Evolutionary conservation across 2,797 vertebrate species (phyloP).

Genomic region (Lepus oiostolus): DNA sequence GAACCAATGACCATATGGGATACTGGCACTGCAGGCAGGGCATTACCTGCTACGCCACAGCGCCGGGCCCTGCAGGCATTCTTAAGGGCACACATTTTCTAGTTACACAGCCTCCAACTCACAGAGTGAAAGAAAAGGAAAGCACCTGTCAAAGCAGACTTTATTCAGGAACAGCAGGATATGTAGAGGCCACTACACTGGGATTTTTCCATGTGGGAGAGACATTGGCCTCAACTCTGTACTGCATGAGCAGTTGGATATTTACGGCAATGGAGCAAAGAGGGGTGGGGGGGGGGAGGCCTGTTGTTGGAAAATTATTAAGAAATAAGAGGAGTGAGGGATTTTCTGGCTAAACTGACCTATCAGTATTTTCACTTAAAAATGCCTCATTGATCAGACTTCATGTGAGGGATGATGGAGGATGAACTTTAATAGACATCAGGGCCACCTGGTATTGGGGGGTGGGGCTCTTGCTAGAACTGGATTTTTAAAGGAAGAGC

Average conservation of each 20-base stretch:
- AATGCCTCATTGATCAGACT: neutral
- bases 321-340: neutral
- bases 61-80: neutral
- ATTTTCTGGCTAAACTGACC: neutral
- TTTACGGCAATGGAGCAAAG: neutral
- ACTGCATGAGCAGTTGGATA: neutral
- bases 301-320: neutral
- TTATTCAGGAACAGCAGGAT: neutral
- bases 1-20: too few relatives aligned
- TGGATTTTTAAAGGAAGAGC: neutral
- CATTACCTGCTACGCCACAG: too few relatives aligned
- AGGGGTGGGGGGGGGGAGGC: too few relatives aligned
- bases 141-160: neutral
- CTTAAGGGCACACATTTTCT: neutral
- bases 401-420: rapidly evolving
- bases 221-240: neutral
- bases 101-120: neutral
- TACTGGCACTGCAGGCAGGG: too few relatives aligned
- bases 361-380: neutral
- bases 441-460: neutral
- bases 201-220: neutral
- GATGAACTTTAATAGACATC: neutral
- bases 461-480: neutral
- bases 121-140: neutral
- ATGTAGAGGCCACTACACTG: neutral